Evolutionary conservation across 2,888 invertebrate species (phyloP).

Genomic region (Thymelicus acteon): DNA sequence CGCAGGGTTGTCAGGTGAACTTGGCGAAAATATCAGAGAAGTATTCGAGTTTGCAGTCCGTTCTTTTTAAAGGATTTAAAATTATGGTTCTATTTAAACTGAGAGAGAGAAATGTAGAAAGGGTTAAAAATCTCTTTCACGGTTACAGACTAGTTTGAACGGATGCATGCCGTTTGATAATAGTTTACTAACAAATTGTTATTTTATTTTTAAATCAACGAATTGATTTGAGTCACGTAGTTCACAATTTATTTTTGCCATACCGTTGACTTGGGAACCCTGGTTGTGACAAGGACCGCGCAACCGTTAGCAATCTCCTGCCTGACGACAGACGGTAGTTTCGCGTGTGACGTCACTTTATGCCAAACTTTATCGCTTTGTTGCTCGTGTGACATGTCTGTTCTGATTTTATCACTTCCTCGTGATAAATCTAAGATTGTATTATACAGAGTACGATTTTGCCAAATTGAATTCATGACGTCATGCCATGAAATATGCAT

Average conservation of each 20-base stretch:
- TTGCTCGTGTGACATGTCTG: conserved; percentile 22
- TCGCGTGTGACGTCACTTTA: conserved; percentile 23
- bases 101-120: no score
- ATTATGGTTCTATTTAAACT: no score
- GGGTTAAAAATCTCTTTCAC: no score
- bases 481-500: neutral
- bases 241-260: no score
- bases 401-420: conserved; percentile 25
- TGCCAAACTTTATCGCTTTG: conserved; percentile 22
- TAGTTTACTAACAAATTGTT: no score
- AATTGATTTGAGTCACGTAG: no score
- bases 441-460: neutral
- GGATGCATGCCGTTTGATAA: no score
- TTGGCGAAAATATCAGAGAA: neutral
- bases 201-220: no score
- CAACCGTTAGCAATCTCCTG: conserved; percentile 9
- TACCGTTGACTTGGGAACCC: neutral
- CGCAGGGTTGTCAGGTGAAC: neutral
- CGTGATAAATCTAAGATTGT: neutral
- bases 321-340: conserved; percentile 1
- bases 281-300: neutral
- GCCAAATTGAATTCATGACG: conserved; percentile 6
- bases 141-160: no score
- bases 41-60: no score
- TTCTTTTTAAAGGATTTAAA: no score